These are phyloP conservation scores for Lamellibrachia luymesi DNA, from an alignment of 1,140 invertebrate species.

Conservation along the genomic window DNA sequence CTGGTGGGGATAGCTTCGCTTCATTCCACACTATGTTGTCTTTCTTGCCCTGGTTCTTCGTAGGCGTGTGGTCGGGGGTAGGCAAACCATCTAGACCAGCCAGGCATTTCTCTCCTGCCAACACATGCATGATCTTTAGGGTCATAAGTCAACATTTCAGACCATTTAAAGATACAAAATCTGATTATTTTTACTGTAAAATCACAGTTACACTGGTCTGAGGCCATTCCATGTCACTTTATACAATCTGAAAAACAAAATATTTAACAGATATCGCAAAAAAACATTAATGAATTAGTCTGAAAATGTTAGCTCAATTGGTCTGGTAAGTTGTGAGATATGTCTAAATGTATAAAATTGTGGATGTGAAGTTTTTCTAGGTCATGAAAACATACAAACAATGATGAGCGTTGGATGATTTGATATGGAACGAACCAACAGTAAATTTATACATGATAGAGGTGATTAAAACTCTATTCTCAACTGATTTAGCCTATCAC, in stretches of 20 bases:
- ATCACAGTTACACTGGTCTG: too few species aligned
- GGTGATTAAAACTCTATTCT: not conserved
- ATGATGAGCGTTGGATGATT: not conserved
- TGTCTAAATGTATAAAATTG: not conserved
- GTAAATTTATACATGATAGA: not conserved
- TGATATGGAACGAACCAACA: not conserved
- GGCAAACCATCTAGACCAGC: constrained; percentile 17
- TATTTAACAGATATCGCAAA: not conserved
- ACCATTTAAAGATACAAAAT: not conserved
- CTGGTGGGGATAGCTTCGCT: constrained; percentile 10
- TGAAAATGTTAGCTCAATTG: not conserved
- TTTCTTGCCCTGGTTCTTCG: constrained; percentile 27
- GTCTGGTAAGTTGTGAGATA: not conserved
- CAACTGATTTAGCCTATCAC: too few species aligned
- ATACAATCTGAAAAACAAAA: not conserved
- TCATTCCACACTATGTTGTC: constrained; percentile 19
- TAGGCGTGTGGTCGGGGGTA: constrained; percentile 32
- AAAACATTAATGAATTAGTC: not conserved
- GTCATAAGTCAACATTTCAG: not conserved
- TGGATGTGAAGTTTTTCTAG: not conserved
- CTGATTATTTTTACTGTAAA: too few species aligned
- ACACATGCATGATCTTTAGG: not conserved
- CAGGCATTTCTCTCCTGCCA: not conserved
- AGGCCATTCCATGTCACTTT: not conserved
- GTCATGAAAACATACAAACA: not conserved